These are phyloP conservation scores for Nesidiocoris tenuis DNA, from an alignment of 2,888 invertebrate genomes.

Conservation along the genomic window DNA sequence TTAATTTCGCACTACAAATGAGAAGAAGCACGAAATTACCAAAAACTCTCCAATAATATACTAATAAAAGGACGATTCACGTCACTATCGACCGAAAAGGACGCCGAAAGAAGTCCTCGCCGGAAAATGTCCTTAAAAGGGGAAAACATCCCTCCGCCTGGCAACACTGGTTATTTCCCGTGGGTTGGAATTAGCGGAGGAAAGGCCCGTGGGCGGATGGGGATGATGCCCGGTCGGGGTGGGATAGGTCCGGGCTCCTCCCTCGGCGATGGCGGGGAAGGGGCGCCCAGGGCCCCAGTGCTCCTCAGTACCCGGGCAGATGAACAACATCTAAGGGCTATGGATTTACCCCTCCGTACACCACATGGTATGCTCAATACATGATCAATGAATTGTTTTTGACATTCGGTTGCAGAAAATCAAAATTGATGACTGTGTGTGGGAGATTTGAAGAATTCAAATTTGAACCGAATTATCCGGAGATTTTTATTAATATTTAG, in stretches of 20 bases:
- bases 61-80: too few relatives aligned
- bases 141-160: not conserved
- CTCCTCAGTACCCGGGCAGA: conserved; percentile 29
- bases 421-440: too few relatives aligned
- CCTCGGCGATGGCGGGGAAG: not conserved
- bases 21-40: too few relatives aligned
- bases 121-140: too few relatives aligned
- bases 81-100: too few relatives aligned
- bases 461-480: too few relatives aligned
- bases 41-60: too few relatives aligned
- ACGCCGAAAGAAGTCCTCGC: too few relatives aligned
- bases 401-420: too few relatives aligned
- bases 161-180: not conserved
- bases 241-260: not conserved
- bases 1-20: too few relatives aligned
- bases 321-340: conserved; percentile 29
- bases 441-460: too few relatives aligned
- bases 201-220: not conserved
- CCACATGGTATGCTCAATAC: conserved; percentile 17
- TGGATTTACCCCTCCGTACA: conserved; percentile 38
- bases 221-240: not conserved
- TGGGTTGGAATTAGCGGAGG: not conserved
- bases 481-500: too few relatives aligned
- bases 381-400: not conserved
- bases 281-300: conserved; percentile 23